Base-by-base conservation (phyloP, 2,797 vertebrate species). In the Coilia nasus region DNA sequence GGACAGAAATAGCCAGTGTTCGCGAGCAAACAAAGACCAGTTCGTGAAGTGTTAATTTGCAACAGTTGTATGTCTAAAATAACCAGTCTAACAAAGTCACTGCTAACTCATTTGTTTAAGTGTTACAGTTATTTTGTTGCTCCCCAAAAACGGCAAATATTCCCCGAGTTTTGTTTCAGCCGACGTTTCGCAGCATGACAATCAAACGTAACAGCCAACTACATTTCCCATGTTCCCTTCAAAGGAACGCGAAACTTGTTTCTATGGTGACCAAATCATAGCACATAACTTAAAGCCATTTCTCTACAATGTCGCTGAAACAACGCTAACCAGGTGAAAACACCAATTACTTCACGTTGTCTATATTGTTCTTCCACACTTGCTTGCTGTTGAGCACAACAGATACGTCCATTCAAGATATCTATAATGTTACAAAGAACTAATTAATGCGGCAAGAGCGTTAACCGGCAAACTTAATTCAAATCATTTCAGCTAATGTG, bases 1-100 rank as follows among this genome's bases (percentile, higher is more conserved):
- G 93, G 94, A 92, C 93, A 92, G 90, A 93, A 94, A 93, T 92
- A 91, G 83, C 90, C 88, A 67, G 71, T 50, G 78, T 84, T 83
- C 21, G 44, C 6, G 54, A 56, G 81, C 44, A 14, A 50, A 82
- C 81, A 82, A 82, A 82, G 50, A 44, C 15, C n/a, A 6, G 21
- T 84, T 62, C 54, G 62, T 35, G 9, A 25, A 84, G 50, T 64
- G 41, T 46, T 47, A 83, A 28, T 19, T 44, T 82, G 56, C 11
- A 17, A 64, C 62, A 2, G 23, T 23, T 25, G 6, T 31, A 35
- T 71, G 31, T 6, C 31, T 6, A 78, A 75, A 41, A 31, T 78
- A 78, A 75, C 67, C 14, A 35, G 31, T 41, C 5, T 19, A 19
- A 19, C 35, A 9, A 71, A 35, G 31, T 59, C 57, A 21, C 14